phyloP scores from a whole-genome alignment of 2,797 vertebrate species.

The Chlorospingus flavigularis region DNA sequence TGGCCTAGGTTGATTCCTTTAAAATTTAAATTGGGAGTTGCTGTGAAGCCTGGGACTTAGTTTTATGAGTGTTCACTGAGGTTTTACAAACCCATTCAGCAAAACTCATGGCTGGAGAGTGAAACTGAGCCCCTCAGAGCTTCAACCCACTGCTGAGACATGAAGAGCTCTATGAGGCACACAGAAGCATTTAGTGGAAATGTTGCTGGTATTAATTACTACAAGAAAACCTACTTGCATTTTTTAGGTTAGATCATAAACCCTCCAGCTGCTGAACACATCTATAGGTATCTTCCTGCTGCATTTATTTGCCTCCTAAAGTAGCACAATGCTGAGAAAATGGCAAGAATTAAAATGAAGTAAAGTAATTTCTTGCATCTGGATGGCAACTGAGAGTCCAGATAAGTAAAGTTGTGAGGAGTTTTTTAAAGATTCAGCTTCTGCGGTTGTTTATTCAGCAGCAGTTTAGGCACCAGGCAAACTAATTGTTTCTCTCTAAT shows the following conservation, averaged over 20 bases:
- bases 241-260: conserved; percentile 57
- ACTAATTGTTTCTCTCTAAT: conserved; percentile 2
- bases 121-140: conserved; percentile 41
- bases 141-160: conserved; percentile 53
- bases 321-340: conserved; percentile 54
- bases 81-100: conserved; percentile 46
- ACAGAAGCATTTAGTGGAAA: conserved; percentile 58
- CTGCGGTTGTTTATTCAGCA: neutral
- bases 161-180: conserved; percentile 18
- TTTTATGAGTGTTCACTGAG: conserved; percentile 31
- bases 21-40: neutral
- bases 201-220: conserved; percentile 66
- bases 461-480: neutral
- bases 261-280: conserved; percentile 61
- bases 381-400: conserved; percentile 48
- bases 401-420: conserved; percentile 29
- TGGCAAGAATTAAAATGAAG: conserved; percentile 40
- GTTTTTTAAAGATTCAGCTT: conserved; percentile 42
- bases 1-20: neutral
- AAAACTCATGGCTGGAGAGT: conserved; percentile 21
- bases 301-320: conserved; percentile 52
- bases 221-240: conserved; percentile 59
- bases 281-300: conserved; percentile 50
- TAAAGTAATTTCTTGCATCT: conserved; percentile 49
- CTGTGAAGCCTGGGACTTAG: neutral